phyloP scores from a whole-genome alignment of 2,888 invertebrate species.

The Brachyptera risi region DNA sequence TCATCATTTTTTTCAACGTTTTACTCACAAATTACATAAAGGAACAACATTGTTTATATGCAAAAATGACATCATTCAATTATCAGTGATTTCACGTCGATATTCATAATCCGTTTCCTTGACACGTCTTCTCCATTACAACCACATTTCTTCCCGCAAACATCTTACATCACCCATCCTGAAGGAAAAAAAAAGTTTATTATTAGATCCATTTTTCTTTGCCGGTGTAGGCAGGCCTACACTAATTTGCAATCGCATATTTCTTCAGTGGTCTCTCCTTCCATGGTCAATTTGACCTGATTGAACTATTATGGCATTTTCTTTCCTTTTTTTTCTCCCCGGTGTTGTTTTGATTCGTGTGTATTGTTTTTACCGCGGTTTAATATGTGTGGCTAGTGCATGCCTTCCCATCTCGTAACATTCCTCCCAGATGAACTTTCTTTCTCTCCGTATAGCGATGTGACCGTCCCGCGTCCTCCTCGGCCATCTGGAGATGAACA shows the following conservation, averaged over 20 bases:
- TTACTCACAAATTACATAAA: no score
- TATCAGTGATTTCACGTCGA: no score
- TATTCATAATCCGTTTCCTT: no score
- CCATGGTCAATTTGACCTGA: no score
- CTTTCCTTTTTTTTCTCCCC: not conserved
- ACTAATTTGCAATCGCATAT: no score
- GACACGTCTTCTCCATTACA: not conserved
- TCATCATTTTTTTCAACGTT: no score
- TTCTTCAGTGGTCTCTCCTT: no score
- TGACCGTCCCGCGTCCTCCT: not conserved
- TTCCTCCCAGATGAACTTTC: constrained; percentile 5
- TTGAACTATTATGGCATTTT: constrained; percentile 2
- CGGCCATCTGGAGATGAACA: constrained; percentile 4
- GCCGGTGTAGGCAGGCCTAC: no score
- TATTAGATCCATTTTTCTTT: no score
- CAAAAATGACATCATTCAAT: no score
- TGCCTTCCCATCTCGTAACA: constrained; percentile 1
- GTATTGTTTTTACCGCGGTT: not conserved
- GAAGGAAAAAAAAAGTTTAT: no score
- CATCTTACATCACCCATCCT: not conserved
- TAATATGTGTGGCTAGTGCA: constrained; percentile 5
- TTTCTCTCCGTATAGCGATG: not conserved
- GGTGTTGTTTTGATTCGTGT: not conserved
- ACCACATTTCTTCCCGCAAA: not conserved
- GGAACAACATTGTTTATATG: no score